Percentiles rank a stretch among this genome's conserved stretches.
These are phyloP conservation scores for Scolopax rusticola DNA, from an alignment of 2,797 vertebrate species.

Conservation along the genomic window DNA sequence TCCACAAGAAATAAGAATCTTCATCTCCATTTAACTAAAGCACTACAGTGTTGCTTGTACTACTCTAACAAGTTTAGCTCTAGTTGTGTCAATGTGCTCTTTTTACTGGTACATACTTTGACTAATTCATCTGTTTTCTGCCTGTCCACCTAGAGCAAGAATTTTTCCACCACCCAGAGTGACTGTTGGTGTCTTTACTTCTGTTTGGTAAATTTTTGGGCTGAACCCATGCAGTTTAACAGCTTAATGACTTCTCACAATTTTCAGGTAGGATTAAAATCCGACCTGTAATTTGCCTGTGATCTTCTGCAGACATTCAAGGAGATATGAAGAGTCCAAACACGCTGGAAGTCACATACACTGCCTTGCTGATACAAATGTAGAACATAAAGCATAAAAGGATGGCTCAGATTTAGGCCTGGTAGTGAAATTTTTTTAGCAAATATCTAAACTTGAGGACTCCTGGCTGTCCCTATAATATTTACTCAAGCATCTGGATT, in stretches of 20 bases:
- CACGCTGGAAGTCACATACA: background rate
- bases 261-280: background rate
- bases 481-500: background rate
- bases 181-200: background rate
- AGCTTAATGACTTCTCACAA: background rate
- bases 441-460: background rate
- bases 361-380: background rate
- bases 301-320: background rate
- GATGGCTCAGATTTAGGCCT: background rate
- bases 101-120: background rate
- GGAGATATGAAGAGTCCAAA: background rate
- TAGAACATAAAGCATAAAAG: background rate
- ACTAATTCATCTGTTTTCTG: background rate
- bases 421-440: background rate
- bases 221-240: background rate
- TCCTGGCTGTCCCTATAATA: background rate
- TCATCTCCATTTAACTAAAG: background rate
- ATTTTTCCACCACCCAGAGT: background rate
- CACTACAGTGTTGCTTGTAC: background rate
- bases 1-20: background rate
- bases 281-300: fast-evolving
- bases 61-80: background rate
- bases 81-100: background rate
- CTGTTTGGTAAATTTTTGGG: background rate
- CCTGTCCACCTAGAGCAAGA: background rate